A percentile compares a stretch with the other conserved stretches of the same genome.
These are phyloP conservation scores for Paradoxurus hermaphroditus DNA, from an alignment of 2,113 vertebrate species.

Conservation along the genomic window DNA sequence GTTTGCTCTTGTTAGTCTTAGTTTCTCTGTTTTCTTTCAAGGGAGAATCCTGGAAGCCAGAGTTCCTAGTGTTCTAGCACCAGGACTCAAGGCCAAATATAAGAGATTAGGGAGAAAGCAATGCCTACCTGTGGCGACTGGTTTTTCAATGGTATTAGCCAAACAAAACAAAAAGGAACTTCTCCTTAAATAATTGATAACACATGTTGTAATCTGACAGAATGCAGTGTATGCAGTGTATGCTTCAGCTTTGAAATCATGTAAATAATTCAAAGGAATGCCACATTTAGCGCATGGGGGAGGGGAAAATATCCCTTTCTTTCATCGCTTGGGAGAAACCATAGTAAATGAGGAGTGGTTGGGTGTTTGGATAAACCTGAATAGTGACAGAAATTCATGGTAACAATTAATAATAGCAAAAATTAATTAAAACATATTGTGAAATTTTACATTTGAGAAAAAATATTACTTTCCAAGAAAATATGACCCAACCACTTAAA, in stretches of 20 bases:
- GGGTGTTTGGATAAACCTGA: background rate
- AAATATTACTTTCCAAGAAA: background rate
- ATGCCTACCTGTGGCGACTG: background rate
- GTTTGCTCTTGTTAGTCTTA: conserved; percentile 20
- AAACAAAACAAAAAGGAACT: conserved; percentile 39
- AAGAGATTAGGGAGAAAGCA: background rate
- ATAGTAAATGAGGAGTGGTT: background rate
- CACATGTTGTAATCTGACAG: conserved; percentile 54
- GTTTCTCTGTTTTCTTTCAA: conserved; percentile 38
- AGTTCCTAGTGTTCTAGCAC: background rate
- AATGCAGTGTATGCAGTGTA: background rate
- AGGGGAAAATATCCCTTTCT: background rate
- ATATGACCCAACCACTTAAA: background rate
- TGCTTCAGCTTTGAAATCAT: conserved; percentile 46
- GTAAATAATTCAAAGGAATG: conserved; percentile 54
- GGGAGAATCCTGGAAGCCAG: background rate
- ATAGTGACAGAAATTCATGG: background rate
- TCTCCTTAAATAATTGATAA: conserved; percentile 57
- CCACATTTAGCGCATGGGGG: background rate
- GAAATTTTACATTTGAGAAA: conserved; percentile 13
- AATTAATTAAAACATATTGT: background rate
- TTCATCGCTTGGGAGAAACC: background rate
- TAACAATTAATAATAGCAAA: conserved; percentile 5
- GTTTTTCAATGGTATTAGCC: background rate
- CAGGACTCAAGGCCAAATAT: conserved; percentile 24